Base-by-base conservation (phyloP, 23 tunicate species). In the Ciona savignyi region DNA sequence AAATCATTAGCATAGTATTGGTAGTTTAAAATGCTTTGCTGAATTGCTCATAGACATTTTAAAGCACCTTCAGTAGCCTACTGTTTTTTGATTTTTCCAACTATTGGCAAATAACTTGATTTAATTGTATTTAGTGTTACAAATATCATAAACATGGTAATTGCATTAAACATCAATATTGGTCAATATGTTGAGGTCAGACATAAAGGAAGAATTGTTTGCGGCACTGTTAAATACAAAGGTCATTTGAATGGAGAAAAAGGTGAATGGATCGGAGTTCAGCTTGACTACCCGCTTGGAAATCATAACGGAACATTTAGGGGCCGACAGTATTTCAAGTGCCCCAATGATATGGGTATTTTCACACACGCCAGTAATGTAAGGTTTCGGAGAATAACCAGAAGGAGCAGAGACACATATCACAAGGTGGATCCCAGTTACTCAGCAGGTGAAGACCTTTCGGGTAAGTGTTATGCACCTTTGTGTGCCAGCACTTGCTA, bases 281-380 rank as follows among this genome's bases (percentile, higher is more conserved):
- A 80, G 28, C 65, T 91, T 33, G 91, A 91, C 27, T 85, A 80
- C 67, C 97, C 97, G 25, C 26, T 85, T 26, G 91, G 91, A 6
- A 76, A 72, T n/a, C 97, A 91, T 70, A 91, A 91, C 61, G 97
- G 97, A 34, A 71, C 70, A 34, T 91, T 88, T 88, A 84, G 91
- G 66, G 97, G 97, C 42, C 51, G 84, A 30, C 86, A 91, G 24
- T 91, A 91, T 73, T 91, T 91, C 49, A 79, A 88, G 62, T 84
- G 91, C 27, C 75, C 86, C 26, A 67, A 63, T n/a, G 70, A 84
- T 22, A 72, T 67, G 68, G 97, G 97, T 4, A 27, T 91, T 25
- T 91, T 91, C 72, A 85, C 97, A 11, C 97, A 91, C 76, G 83
- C 97, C 4, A 66, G 85, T 51, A 84, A 91, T 32, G 70, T 91